Percentiles rank a stretch among this genome's conserved stretches.
phyloP scores from a whole-genome alignment of 2,888 invertebrate species.

The Epirrhoe alternata region DNA sequence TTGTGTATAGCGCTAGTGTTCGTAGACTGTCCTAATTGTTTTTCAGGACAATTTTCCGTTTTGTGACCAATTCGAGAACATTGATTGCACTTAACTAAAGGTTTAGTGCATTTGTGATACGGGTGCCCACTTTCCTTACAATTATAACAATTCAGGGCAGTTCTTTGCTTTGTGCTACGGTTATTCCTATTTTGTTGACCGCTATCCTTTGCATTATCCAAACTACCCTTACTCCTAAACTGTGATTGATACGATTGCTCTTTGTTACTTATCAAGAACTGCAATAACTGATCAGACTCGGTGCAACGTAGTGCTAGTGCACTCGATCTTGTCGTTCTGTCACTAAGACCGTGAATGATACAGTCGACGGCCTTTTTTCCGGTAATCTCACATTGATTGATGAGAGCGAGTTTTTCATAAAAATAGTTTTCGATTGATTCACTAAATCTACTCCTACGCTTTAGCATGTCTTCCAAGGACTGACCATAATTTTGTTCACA shows the following conservation, averaged over 20 bases:
- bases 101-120: neutral
- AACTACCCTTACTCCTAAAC: neutral
- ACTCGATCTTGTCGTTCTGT: constrained; percentile 3
- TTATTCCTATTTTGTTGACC: neutral
- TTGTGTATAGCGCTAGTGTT: neutral
- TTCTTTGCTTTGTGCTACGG: neutral
- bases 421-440: constrained; percentile 7
- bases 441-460: neutral
- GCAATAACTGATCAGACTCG: neutral
- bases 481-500: constrained; percentile 1
- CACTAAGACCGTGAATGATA: constrained; percentile 2
- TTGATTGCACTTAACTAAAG: neutral
- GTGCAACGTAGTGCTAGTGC: constrained; percentile 4
- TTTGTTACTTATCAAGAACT: neutral
- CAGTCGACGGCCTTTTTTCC: constrained; percentile 3
- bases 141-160: neutral
- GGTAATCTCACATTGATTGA: constrained; percentile 5
- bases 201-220: neutral
- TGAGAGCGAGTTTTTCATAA: constrained; percentile 2
- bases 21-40: neutral
- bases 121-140: neutral
- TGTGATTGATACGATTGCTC: neutral
- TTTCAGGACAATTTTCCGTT: neutral
- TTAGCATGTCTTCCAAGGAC: constrained; percentile 3
- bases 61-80: neutral